These are phyloP conservation scores for Apogon talboti DNA, from an alignment of 2,797 vertebrate genomes.

Conservation along the genomic window DNA sequence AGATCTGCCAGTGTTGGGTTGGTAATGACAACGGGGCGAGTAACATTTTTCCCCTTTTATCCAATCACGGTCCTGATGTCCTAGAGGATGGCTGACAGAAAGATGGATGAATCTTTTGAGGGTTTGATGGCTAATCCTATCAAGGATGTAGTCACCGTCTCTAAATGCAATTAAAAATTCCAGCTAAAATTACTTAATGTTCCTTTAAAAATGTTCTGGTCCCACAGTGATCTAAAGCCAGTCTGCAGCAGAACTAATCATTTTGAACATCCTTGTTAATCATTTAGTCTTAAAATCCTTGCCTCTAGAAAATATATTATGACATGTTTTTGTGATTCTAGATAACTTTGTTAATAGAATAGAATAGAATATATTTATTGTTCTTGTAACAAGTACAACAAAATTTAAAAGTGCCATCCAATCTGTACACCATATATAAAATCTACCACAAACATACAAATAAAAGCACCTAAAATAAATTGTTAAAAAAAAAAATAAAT, in stretches of 20 bases:
- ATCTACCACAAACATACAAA: too few species aligned
- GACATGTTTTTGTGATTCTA: not conserved
- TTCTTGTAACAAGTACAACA: too few species aligned
- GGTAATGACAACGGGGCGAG: slow-evolving; percentile 78
- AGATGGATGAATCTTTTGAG: slow-evolving; percentile 79
- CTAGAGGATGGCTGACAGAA: slow-evolving; percentile 75
- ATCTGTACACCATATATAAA: too few species aligned
- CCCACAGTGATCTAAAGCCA: slow-evolving; percentile 47
- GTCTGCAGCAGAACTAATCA: too few species aligned
- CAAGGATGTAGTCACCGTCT: slow-evolving; percentile 74
- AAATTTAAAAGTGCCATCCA: too few species aligned
- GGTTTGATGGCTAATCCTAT: slow-evolving; percentile 79
- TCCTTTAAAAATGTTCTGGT: slow-evolving; percentile 59
- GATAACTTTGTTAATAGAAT: not conserved
- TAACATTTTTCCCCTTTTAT: slow-evolving; percentile 71
- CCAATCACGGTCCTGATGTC: slow-evolving; percentile 72
- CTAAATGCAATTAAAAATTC: slow-evolving; percentile 75
- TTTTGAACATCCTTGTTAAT: too few species aligned
- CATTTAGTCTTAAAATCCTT: too few species aligned
- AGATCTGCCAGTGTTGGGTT: slow-evolving; percentile 70
- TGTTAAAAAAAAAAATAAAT: too few species aligned
- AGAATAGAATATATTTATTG: too few species aligned
- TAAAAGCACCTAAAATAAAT: too few species aligned
- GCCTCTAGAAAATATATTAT: not conserved
- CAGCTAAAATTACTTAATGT: slow-evolving; percentile 66